Percentiles rank a stretch among this genome's conserved stretches.
phyloP scores from a whole-genome alignment of 2,797 vertebrate genomes.

The Crypturellus tataupa region DNA sequence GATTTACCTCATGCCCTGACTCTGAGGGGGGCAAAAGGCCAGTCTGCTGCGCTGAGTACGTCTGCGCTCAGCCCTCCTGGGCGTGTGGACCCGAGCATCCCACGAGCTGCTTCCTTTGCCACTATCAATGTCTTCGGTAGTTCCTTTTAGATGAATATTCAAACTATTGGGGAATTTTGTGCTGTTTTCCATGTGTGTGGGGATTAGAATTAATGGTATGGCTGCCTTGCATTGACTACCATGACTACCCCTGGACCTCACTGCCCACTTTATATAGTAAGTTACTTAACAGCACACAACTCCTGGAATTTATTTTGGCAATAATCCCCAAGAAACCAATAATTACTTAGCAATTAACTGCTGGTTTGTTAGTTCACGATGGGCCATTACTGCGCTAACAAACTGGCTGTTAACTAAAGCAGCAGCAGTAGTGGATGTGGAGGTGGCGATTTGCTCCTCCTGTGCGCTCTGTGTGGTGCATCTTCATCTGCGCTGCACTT shows the following conservation, averaged over 20 bases:
- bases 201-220: neutral
- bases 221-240: neutral
- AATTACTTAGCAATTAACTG: slow-evolving; percentile 49
- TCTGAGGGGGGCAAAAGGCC: neutral
- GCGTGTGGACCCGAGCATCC: rapidly evolving
- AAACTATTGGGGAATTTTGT: neutral
- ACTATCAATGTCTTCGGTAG: neutral
- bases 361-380: slow-evolving; percentile 57
- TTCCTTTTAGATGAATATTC: neutral
- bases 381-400: slow-evolving; percentile 29
- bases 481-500: neutral
- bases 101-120: neutral
- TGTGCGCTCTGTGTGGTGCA: neutral
- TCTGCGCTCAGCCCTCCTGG: neutral
- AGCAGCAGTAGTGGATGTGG: neutral
- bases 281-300: slow-evolving; percentile 27
- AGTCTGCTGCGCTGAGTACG: rapidly evolving
- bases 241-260: neutral
- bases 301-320: slow-evolving; percentile 56
- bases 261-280: neutral
- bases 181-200: neutral
- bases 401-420: slow-evolving; percentile 45
- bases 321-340: slow-evolving; percentile 56
- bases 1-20: neutral
- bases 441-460: neutral